Evolutionary conservation across 2,113 vertebrate genomes (phyloP), one percentile per base, ranked within the genome.

Genomic region (Thryonomys swinderianus): DNA sequence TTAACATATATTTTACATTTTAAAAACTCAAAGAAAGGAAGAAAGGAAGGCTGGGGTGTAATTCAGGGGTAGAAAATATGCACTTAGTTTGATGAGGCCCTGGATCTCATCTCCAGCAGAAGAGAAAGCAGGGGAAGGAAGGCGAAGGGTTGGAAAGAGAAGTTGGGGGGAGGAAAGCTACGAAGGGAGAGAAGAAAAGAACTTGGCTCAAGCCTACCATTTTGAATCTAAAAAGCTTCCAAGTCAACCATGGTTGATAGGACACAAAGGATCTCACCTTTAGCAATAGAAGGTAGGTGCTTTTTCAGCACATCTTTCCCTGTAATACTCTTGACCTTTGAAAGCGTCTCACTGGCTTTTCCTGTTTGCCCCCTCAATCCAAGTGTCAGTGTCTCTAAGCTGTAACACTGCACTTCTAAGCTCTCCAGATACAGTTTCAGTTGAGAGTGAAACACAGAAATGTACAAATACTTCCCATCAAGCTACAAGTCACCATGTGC

Each of bases 361-460:
- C 25, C 85, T 40, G n/a, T 37, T 57, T 69, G 21, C 7, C 20
- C 17, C 23, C 30, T 10, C n/a, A 23, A 85, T 25, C 27, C 37
- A 55, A 69, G 37, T 17, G 27, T 40, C 59, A n/a, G 37, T 37
- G 45, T 25, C 57, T 82, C 25, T 30, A 37, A 8, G 0, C 25
- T 61, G n/a, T 71, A 88, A 59, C 67, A 92, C 42, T 87, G 45
- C 66, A 59, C 18, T 62, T 89, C 83, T 93, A 91, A 93, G 27
- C 9, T 45, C 78, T 18, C 20, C 23, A 88, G 4, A 59, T 7
- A 79, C 3, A 51, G 59, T 88, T 37, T 34, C 16, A 25, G 27
- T 55, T 91, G 59, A 34, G 5, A 40, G 3, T 59, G 25, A 59
- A 21, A 84, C 23, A 64, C 64, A 85, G 62, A 82, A 96, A 87